Evolutionary conservation across 2,113 vertebrate genomes (phyloP), one percentile per base, ranked within the genome.

Genomic region (Grammomys dolichurus): DNA sequence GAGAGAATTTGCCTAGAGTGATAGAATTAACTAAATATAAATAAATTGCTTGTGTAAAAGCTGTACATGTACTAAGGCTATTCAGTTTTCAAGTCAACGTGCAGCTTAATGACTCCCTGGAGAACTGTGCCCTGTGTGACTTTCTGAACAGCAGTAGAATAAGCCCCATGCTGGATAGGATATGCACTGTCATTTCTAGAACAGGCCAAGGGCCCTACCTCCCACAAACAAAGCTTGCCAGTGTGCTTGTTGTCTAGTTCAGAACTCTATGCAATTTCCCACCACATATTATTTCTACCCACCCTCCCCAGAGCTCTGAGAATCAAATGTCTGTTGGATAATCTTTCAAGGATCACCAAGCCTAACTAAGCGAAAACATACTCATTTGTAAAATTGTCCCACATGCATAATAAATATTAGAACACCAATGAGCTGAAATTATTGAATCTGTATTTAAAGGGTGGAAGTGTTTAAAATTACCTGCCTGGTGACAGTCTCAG

Each of bases 381-480:
- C 43, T 87, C 17, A 17, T 24, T n/a, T 81, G 87, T 91, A 89
- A 96, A 94, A 95, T 94, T 95, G 56, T 89, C 95, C 63, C 60
- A 54, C 95, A 77, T 91, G 89, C 58, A 75, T 40, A 90, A 67
- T 80, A 95, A 58, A 84, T 92, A 87, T n/a, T 86, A 96, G 72
- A 94, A 56, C 51, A 67, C 65, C 7, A 93, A 11, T 84, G 91
- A 80, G 54, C 63, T 93, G 91, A 97, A 97, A 96, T 95, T 94
- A 96, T 93, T 95, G 96, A 97, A 24, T 48, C 69, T 86, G 58
- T 60, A 92, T 93, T 94, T 96, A 95, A 97, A 95, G 22, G 72
- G n/a, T 67, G 65, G 60, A 51, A 72, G 75, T 90, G 87, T 90
- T 97, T 93, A 95, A 96, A 95, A 95, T 69, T 75, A 88, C 77